Evolutionary conservation across 2,797 vertebrate genomes (phyloP), one percentile per base, ranked within the genome.

Genomic region (Pitangus sulphuratus): DNA sequence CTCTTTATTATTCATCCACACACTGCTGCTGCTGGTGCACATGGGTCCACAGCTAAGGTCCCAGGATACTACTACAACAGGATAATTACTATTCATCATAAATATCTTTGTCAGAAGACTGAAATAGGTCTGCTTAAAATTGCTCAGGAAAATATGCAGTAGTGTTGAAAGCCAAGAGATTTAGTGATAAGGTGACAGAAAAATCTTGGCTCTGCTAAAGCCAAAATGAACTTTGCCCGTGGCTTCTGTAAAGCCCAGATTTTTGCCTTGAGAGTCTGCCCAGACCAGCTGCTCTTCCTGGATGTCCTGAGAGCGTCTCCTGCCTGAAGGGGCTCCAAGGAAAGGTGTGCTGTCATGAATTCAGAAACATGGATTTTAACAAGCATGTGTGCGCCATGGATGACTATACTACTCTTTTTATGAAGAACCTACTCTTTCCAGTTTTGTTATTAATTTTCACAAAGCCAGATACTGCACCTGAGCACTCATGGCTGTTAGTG

Each of bases 181-280:
- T 62, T 90, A 83, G 60, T 51, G 65, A 66, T 82, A 95, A 94
- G 70, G 90, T 90, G 93, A 90, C 88, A 95, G 70, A 31, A 94
- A 96, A 90, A 37, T 37, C 81, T 90, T 95, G 95, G 80, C 91
- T 95, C 58, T 1, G 3, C 70, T 84, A 13, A 90, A 95, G 70
- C 72, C n/a, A 70, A 79, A 90, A 56, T 58, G 77, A 96, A 86
- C 90, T 94, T 93, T 90, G 83, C 54, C 91, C 72, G 31, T 84
- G 74, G 70, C 74, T 91, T 90, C 13, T 8, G 47, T 48, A 58
- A 76, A 89, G 77, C 56, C 68, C 91, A 93, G 77, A 72, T 94
- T 95, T 96, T 88, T 95, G 83, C 74, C 69, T 84, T 90, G 82
- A 86, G 85, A 90, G 8, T 71, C 92, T 94, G 86, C 74, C 75